These are phyloP conservation scores for Akabosia matsudoensis DNA, from an alignment of 1,140 invertebrate species.

Conservation along the genomic window DNA sequence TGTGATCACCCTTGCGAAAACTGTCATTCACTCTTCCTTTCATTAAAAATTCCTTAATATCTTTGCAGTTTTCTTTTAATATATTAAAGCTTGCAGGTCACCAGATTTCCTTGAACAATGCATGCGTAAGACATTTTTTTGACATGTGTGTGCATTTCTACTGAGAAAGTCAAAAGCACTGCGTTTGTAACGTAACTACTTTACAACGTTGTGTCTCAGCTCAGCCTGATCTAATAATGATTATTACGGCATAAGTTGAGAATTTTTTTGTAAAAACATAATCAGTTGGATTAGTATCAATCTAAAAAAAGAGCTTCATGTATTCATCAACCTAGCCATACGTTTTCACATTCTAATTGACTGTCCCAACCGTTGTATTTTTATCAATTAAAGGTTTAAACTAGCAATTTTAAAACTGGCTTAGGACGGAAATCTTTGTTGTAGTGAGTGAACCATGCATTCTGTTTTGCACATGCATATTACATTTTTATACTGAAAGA, in stretches of 20 bases:
- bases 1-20: neutral
- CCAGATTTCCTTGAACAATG: neutral
- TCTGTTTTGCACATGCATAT: neutral
- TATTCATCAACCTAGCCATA: too few relatives aligned
- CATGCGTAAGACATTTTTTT: neutral
- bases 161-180: too few relatives aligned
- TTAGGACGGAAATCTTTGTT: neutral
- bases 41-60: neutral
- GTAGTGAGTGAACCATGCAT: neutral
- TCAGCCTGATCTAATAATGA: too few relatives aligned
- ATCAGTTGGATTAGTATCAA: too few relatives aligned
- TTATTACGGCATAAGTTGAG: too few relatives aligned
- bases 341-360: too few relatives aligned
- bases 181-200: too few relatives aligned
- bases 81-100: too few relatives aligned
- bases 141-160: neutral
- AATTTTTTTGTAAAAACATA: too few relatives aligned
- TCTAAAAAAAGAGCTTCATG: too few relatives aligned
- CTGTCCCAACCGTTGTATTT: neutral
- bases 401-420: neutral
- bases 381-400: neutral
- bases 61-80: neutral
- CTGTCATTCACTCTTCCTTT: neutral
- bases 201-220: too few relatives aligned
- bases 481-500: too few relatives aligned